These are phyloP conservation scores for Caracal caracal DNA, from an alignment of 2,113 vertebrate species.

Conservation along the genomic window DNA sequence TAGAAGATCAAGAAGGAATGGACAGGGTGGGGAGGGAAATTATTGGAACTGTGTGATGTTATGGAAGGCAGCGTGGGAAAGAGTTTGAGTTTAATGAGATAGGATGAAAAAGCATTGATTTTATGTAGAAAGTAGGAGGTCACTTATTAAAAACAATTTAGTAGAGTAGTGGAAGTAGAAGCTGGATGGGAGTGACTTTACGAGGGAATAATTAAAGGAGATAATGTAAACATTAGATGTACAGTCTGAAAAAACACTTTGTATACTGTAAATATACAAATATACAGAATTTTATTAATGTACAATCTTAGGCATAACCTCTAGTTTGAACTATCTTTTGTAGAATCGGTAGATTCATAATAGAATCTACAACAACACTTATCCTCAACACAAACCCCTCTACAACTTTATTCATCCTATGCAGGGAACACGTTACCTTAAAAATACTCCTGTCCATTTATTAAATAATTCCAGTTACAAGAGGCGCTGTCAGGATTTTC, in stretches of 20 bases:
- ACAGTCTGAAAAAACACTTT: neutral
- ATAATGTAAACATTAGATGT: neutral
- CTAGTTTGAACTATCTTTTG: conserved; percentile 8
- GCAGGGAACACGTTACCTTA: neutral
- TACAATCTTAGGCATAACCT: neutral
- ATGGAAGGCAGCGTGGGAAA: neutral
- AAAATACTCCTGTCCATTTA: neutral
- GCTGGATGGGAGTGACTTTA: neutral
- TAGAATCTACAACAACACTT: neutral
- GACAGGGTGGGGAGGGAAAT: neutral
- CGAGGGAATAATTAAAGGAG: conserved; percentile 21
- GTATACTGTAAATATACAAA: neutral
- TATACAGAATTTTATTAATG: neutral
- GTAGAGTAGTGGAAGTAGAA: neutral
- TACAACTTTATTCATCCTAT: neutral
- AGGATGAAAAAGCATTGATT: neutral
- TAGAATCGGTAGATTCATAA: neutral
- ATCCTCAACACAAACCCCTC: neutral
- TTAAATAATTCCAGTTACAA: neutral
- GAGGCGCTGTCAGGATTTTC: neutral
- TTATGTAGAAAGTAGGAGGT: neutral
- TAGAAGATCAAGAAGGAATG: neutral
- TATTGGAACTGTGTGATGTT: neutral
- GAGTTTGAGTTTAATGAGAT: neutral
- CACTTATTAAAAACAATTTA: conserved; percentile 5